Percentiles rank a stretch among this genome's conserved stretches.
Evolutionary conservation across 2,888 invertebrate genomes (phyloP).

Genomic region (Orthonevra nobilis): DNA sequence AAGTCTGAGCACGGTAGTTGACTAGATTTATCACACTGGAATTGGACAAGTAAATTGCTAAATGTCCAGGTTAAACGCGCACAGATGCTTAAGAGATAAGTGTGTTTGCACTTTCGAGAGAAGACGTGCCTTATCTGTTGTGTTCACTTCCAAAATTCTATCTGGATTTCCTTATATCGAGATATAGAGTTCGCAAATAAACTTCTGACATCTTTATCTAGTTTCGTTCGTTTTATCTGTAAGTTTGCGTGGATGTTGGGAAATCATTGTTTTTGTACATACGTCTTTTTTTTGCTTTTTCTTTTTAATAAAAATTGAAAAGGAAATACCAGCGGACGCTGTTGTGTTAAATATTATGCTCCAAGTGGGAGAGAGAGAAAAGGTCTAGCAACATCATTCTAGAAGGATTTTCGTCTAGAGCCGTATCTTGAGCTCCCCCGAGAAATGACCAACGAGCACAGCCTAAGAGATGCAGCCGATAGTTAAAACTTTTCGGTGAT

Average conservation of each 20-base stretch:
- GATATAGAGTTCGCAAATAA: slow-evolving; percentile 60
- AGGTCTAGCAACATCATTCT: no score
- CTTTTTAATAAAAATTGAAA: neutral
- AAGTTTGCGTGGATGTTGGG: slow-evolving; percentile 24
- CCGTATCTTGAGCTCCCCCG: no score
- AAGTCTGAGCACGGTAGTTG: slow-evolving; percentile 40
- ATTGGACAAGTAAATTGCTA: slow-evolving; percentile 41
- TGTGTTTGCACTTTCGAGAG: slow-evolving; percentile 41
- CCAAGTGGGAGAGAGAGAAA: no score
- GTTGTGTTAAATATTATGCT: neutral
- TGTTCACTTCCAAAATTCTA: slow-evolving; percentile 47
- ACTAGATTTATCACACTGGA: slow-evolving; percentile 54
- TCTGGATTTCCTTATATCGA: slow-evolving; percentile 47
- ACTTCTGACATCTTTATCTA: slow-evolving; percentile 52
- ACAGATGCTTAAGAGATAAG: slow-evolving; percentile 53
- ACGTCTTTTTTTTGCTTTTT: neutral
- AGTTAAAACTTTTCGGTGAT: no score
- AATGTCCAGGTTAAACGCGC: slow-evolving; percentile 59
- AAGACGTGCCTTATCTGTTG: slow-evolving; percentile 42
- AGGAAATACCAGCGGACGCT: no score
- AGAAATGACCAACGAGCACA: no score
- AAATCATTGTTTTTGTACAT: slow-evolving; percentile 14
- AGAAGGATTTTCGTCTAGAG: no score
- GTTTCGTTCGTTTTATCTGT: slow-evolving; percentile 5
- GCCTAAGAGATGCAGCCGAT: no score